These are phyloP conservation scores for Seriola rivoliana DNA, from an alignment of 2,113 vertebrate genomes.

Conservation along the genomic window DNA sequence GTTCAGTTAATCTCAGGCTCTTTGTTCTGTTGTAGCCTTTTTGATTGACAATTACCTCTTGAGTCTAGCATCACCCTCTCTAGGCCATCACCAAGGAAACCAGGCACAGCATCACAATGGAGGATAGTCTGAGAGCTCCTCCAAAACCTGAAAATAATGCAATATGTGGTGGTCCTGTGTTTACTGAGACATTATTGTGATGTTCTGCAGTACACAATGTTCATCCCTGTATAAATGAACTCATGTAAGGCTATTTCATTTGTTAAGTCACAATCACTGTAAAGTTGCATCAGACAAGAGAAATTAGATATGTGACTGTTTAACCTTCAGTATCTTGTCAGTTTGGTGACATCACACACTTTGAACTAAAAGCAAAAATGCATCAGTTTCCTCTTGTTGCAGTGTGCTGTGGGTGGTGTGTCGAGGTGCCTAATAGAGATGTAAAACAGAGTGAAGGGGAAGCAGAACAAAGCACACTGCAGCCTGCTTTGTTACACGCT, in stretches of 20 bases:
- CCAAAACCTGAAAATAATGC: too few relatives aligned
- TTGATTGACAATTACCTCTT: neutral
- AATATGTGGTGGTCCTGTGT: too few relatives aligned
- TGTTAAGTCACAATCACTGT: too few relatives aligned
- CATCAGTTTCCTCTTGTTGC: neutral
- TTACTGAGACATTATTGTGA: too few relatives aligned
- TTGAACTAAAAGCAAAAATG: neutral
- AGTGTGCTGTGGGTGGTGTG: too few relatives aligned
- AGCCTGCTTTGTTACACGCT: neutral
- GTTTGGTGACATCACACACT: neutral
- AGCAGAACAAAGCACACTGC: neutral
- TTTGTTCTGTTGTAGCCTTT: too few relatives aligned
- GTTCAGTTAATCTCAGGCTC: too few relatives aligned
- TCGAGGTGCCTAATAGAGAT: neutral
- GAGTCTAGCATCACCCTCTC: constrained; percentile 37
- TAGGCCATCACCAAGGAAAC: constrained; percentile 56
- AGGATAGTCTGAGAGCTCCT: constrained; percentile 27
- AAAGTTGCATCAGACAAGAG: too few relatives aligned
- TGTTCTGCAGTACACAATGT: too few relatives aligned
- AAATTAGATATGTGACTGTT: too few relatives aligned
- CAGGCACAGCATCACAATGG: constrained; percentile 14
- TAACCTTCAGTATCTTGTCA: neutral
- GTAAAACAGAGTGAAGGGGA: neutral
- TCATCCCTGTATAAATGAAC: too few relatives aligned
- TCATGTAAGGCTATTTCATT: too few relatives aligned